phyloP scores from a whole-genome alignment of 1,140 invertebrate genomes.

The Bombus fervidus region DNA sequence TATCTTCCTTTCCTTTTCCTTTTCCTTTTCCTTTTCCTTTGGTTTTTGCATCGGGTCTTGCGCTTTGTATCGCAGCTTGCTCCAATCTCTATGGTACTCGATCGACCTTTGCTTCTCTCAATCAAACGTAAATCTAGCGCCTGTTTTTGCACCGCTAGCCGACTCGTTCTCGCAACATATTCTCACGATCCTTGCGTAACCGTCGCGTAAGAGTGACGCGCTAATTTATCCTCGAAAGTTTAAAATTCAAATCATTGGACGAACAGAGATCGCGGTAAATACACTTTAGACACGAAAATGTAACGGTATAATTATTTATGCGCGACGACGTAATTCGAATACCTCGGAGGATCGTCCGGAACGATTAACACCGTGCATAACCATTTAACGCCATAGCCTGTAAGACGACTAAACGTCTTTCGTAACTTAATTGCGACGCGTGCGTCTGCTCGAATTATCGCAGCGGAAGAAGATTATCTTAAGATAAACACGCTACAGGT shows the following conservation, averaged over 20 bases:
- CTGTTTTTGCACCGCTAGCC: too few species aligned
- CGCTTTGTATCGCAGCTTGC: too few species aligned
- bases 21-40: too few species aligned
- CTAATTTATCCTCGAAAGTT: neutral
- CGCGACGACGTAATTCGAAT: neutral
- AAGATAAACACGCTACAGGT: neutral
- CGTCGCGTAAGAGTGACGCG: neutral
- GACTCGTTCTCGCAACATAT: too few species aligned
- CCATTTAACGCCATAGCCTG: slow-evolving; percentile 14
- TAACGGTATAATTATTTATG: neutral
- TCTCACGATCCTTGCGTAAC: too few species aligned
- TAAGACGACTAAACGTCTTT: slow-evolving; percentile 31
- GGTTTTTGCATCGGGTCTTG: too few species aligned
- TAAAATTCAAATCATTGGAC: neutral
- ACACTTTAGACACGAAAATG: neutral
- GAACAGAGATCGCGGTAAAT: too few species aligned
- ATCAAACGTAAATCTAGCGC: neutral
- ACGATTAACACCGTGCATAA: slow-evolving; percentile 5
- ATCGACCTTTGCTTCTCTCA: neutral
- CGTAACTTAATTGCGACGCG: slow-evolving; percentile 10
- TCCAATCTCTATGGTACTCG: neutral
- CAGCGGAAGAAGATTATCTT: neutral
- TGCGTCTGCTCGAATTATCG: slow-evolving; percentile 14
- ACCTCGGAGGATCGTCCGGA: neutral
- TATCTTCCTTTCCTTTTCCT: slow-evolving; percentile 43